A percentile compares a stretch with the other conserved stretches of the same genome.
Evolutionary conservation across 2,888 invertebrate genomes (phyloP).

Genomic region (Athetis lepigone): DNA sequence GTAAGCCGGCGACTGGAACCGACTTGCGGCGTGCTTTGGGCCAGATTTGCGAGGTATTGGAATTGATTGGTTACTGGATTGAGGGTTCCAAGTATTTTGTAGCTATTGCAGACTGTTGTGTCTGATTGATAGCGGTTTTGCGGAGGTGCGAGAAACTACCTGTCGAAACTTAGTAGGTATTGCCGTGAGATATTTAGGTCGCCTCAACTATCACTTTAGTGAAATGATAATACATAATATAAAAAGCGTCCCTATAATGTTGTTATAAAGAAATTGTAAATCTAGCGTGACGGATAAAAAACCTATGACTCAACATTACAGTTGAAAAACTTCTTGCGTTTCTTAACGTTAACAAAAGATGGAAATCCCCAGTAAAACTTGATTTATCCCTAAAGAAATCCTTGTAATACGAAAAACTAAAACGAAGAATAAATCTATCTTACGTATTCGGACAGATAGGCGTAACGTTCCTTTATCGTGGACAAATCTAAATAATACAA

Average conservation of each 20-base stretch:
- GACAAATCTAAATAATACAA: conserved; percentile 51
- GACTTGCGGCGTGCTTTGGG: conserved; percentile 57
- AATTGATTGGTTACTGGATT: conserved; percentile 58
- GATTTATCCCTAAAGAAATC: conserved; percentile 25
- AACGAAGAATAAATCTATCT: conserved; percentile 46
- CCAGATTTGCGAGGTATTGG: conserved; percentile 59
- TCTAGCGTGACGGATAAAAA: conserved; percentile 12
- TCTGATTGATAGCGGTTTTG: conserved; percentile 36
- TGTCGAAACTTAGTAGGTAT: conserved; percentile 19
- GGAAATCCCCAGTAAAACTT: conserved; percentile 27
- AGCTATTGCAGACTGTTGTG: conserved; percentile 35
- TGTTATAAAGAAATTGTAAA: background rate
- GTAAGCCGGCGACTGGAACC: conserved; percentile 57
- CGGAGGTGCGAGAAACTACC: background rate
- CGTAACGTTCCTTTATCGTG: conserved; percentile 46
- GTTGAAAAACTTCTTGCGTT: conserved; percentile 7
- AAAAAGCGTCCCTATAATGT: background rate
- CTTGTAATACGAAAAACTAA: conserved; percentile 36
- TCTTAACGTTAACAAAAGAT: conserved; percentile 15
- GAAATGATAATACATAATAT: background rate
- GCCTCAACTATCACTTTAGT: background rate
- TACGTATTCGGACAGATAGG: conserved; percentile 48
- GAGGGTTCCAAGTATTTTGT: conserved; percentile 53
- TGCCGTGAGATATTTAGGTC: conserved; percentile 17
- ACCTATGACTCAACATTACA: background rate